Base-by-base conservation (phyloP, 2,888 invertebrate species). In the Drosophila ustulata region DNA sequence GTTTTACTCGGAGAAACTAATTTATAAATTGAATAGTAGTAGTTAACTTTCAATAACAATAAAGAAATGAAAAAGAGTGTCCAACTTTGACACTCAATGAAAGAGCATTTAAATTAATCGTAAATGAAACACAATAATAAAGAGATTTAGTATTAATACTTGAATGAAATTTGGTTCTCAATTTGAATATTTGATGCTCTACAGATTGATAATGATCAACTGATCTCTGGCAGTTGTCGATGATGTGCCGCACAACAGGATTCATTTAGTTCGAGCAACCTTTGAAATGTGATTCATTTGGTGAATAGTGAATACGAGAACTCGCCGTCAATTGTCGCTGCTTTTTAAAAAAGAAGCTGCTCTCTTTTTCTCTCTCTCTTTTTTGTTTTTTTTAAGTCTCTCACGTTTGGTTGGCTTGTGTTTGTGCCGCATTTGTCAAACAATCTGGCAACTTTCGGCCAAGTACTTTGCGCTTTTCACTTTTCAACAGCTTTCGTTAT, bases 401-500 rank as follows among this genome's bases (percentile, higher is more conserved):
- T 23, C 39, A 18, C 37, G 39, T 7, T 30, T 47, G n/a, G 43
- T 30, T 26, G 23, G 37, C 51, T n/a, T 45, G 45, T 53, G 26
- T 55, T 59, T 59, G 47, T 47, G 71, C 47, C 26, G 62, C 78
- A 84, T 83, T 82, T 82, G 80, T 82, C 82, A 82, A 78, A 74
- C 78, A 82, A 83, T 82, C 80, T 74, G 61, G 52, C 57, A 77
- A 84, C 56, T 82, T 82, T 78, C 18, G 58, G 64, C 50, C 64
- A 84, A 82, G 80, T 80, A 76, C 77, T 82, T 82, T 78, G 68
- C 74, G 80, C 80, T 82, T 80, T 83, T 83, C 82, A 84, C 79
- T 82, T 84, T 80, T 78, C 74, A 78, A 82, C 76, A 82, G 80
- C 76, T 79, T 68, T 43, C 66, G 70, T 78, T 72, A 79, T 74